Evolutionary conservation across 2,888 invertebrate genomes (phyloP), one percentile per base, ranked within the genome.

Genomic region (Meghimatium bilineatum): DNA sequence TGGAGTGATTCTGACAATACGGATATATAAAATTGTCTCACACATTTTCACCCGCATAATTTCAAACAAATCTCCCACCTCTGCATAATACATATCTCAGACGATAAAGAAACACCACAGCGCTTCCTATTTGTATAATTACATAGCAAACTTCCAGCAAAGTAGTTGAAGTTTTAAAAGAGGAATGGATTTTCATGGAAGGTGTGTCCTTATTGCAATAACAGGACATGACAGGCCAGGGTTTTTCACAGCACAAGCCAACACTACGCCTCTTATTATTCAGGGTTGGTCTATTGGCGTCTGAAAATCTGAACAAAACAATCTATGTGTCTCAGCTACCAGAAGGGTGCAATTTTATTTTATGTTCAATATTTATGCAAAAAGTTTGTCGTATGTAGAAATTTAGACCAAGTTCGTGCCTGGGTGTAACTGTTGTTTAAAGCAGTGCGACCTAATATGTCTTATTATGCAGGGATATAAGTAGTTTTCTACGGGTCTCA

Each of bases 211-310:
- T 10, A 3, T 5, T n/a, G n/a, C n/a, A 44, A 72, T n/a, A 72
- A 72, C 10, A 49, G 17, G n/a, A 38, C n/a, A 29, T 38, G n/a
- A 44, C 44, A 72, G 72, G 72, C 14, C 44, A 44, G 17, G n/a
- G 44, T 72, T 72, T 72, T 44, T 66, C 66, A 66, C 32, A 66
- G 23, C 32, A 32, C 66, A 32, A 66, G 32, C 66, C 29, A 66
- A 66, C 44, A n/a, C n/a, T 44, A 49, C 72, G 44, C 72, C 72
- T n/a, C 29, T n/a, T 38, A 72, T 72, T 44, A n/a, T 72, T 72
- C 44, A 14, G 49, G 3, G 49, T 49, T 72, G 72, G 72, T 26
- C 72, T 44, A 14, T 72, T 72, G 72, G 72, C 72, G 72, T 44
- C 49, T 44, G 2, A 29, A 17, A n/a, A 44, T 38, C 44, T 49